These are phyloP conservation scores for Syritta pipiens DNA, from an alignment of 2,888 invertebrate species.

Conservation along the genomic window DNA sequence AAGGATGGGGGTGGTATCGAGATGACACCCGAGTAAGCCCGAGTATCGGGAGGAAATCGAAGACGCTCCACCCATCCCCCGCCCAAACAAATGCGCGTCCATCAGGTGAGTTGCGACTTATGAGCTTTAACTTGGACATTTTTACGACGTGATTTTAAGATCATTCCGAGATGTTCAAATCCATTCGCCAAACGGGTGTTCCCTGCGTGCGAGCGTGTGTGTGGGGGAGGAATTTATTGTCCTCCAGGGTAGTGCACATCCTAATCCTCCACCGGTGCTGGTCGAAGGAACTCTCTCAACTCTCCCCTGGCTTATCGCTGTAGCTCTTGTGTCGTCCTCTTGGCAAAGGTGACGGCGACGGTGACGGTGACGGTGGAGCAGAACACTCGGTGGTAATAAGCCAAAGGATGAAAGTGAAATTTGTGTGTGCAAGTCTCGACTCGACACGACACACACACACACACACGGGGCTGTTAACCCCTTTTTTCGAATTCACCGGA, in stretches of 20 bases:
- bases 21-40: neutral
- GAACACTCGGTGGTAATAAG: conserved; percentile 67
- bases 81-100: conserved; percentile 35
- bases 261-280: conserved; percentile 46
- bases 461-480: conserved; percentile 36
- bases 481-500: conserved; percentile 16
- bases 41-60: conserved; percentile 17
- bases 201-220: conserved; percentile 22
- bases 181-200: conserved; percentile 53
- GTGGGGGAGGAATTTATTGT: conserved; percentile 65
- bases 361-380: conserved; percentile 1
- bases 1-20: conserved; percentile 10
- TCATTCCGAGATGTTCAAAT: conserved; percentile 68
- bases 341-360: neutral
- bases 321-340: conserved; percentile 8
- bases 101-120: conserved; percentile 68
- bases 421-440: conserved; percentile 29
- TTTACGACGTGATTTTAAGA: conserved; percentile 71
- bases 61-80: neutral
- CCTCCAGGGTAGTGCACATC: conserved; percentile 64
- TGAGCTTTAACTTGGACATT: conserved; percentile 69
- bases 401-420: conserved; percentile 68
- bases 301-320: conserved; percentile 24
- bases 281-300: conserved; percentile 1
- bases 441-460: neutral